Evolutionary conservation across 37 sponge, comb jelly and placozoan species (phyloP).

Genomic region (Halisarca cf. caerulea): DNA sequence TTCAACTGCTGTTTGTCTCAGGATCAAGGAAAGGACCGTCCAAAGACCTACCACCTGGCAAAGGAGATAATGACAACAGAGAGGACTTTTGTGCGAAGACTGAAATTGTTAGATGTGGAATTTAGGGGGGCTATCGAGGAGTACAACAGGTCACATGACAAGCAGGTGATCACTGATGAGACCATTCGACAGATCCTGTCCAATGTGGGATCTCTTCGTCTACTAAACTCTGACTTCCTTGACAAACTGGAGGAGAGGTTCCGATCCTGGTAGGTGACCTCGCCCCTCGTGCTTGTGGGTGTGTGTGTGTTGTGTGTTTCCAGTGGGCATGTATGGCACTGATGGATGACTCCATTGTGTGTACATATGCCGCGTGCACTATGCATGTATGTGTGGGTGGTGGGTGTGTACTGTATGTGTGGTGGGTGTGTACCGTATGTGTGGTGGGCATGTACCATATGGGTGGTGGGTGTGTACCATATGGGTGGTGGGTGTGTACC

Average conservation of each 20-base stretch:
- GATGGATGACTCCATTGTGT: too few relatives aligned
- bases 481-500: too few relatives aligned
- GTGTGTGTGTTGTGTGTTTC: too few relatives aligned
- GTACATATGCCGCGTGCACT: too few relatives aligned
- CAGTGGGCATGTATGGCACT: not conserved
- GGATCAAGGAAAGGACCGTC: not conserved
- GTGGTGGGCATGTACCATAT: too few relatives aligned
- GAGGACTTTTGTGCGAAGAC: conserved; percentile 79
- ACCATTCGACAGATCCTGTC: conserved; percentile 58
- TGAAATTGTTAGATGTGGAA: conserved; percentile 59
- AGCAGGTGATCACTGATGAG: conserved; percentile 71
- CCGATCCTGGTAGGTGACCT: conserved; percentile 48
- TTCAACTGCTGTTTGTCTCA: too few relatives aligned
- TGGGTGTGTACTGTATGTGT: too few relatives aligned
- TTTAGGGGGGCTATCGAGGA: conserved; percentile 55
- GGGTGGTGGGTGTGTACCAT: too few relatives aligned
- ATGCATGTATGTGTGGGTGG: too few relatives aligned
- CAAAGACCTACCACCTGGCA: conserved; percentile 71
- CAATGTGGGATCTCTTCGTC: conserved; percentile 52
- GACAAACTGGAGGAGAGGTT: conserved; percentile 72
- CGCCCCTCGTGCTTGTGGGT: not conserved
- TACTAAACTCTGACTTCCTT: conserved; percentile 67
- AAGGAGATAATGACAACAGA: conserved; percentile 80
- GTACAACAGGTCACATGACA: conserved; percentile 66
- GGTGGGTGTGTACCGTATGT: too few relatives aligned